Evolutionary conservation across 1,140 invertebrate genomes (phyloP), one percentile per base, ranked within the genome.

Genomic region (Drosophila sturtevanti): DNA sequence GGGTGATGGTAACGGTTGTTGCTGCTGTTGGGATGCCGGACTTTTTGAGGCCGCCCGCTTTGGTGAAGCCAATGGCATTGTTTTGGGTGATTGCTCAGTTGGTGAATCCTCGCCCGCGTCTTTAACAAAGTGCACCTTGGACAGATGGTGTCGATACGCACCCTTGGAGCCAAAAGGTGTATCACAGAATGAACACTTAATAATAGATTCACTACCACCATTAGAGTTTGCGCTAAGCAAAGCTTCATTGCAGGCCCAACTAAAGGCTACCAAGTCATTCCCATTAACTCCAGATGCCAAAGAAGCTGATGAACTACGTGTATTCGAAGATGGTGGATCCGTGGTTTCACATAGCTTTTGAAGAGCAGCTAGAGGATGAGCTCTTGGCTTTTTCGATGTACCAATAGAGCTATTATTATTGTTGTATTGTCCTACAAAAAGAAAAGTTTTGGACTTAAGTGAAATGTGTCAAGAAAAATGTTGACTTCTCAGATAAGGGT

Each of bases 131-230:
- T 99, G 98, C 95, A 98, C 98, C 91, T 99, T 98, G 58, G 97
- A 98, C 65, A 99, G 92, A 89, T 99, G 98, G 92, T 99, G 98
- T 78, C 98, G 95, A 92, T 99, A 99, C 1, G 98, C 98, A 31
- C 98, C 98, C 92, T 99, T 99, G 1, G 98, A 98, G 61, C 98
- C 97, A 91, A 99, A 99, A 9, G 97, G 97, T 14, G 98, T 98
- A 92, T 98, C 98, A 93, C 98, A 99, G 80, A 98, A 97, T 16
- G 98, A 97, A 93, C 98, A 99, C 92, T 98, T 98, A 95, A 98
- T 97, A 41, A 97, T 96, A 11, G 97, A 96, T 11, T 77, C 81
- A 3, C 37, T 73, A 16, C 51, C 63, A 18, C 63, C 38, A 0
- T 37, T 64, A 12, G 72, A 68, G 52, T 69, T 77, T 1, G 95